Base-by-base conservation (phyloP, 2,888 invertebrate species). In the Dastarcus helophoroides region DNA sequence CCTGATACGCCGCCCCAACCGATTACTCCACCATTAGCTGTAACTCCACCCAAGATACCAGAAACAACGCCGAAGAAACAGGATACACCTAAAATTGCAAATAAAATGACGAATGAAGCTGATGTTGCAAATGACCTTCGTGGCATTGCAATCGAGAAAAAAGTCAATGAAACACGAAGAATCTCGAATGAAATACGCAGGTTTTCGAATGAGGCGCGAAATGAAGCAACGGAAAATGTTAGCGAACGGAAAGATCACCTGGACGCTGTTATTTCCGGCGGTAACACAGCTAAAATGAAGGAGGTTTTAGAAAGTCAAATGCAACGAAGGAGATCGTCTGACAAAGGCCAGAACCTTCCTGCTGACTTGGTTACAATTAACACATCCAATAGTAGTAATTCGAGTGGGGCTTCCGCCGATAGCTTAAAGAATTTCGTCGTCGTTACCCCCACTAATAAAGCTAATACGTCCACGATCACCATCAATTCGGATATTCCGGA, bases 401-500 rank as follows among this genome's bases (percentile, higher is more conserved):
- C 44, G 24, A 44, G 47, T n/a, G n/a, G n/a, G n/a, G 44, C 51
- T 4, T 43, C 46, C 6, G 53, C 50, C 14, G 53, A 52, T 31
- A 49, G 46, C 32, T 42, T 47, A 31, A 51, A 48, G 32, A 51
- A 46, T 42, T 51, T 54, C 31, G 52, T 59, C 25, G 47, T 58
- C 17, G 56, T 59, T 22, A 54, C 58, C 4, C 50, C 58, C 16
- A 48, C 52, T 11, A 53, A 51, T 36, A 62, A 63, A 42, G 43
- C 58, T 25, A 67, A 65, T 28, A 68, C 66, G 23, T 68, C 69
- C 17, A 63, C 60, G 23, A 68, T 69, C 32, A 62, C 64, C 9
- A 69, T 68, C 35, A 69, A 64, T 41, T 58, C 67, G 2, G 67
- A 68, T 35, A 53, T 63, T 46, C 67, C 69, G 24, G 71, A 75